phyloP scores from a whole-genome alignment of 64 coral and sea anemone species.

The Astreopora myriophthalma region DNA sequence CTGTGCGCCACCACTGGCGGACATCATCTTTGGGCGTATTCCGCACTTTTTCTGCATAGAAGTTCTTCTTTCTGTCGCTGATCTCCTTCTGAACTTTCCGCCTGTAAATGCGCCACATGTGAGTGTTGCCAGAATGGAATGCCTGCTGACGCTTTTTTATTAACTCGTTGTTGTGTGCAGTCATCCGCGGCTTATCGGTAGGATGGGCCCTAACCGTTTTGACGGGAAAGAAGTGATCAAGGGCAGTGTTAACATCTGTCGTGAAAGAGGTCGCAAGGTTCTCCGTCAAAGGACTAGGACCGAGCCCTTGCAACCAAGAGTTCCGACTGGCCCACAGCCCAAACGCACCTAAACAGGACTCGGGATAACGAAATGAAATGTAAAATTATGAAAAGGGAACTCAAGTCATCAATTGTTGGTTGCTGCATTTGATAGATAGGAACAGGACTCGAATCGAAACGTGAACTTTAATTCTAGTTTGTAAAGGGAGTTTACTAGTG shows the following conservation, averaged over 20 bases:
- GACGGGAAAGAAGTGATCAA: neutral
- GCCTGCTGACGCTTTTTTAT: conserved; percentile 11
- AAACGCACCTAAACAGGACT: no score
- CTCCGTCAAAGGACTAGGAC: no score
- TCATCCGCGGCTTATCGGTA: neutral
- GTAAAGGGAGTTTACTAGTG: no score
- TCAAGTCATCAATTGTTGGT: no score
- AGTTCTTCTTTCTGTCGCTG: neutral
- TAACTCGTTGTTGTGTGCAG: neutral
- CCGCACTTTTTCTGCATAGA: neutral
- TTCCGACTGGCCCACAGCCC: no score
- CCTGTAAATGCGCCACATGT: conserved; percentile 29
- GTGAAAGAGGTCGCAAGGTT: conserved; percentile 11
- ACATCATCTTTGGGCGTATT: conserved; percentile 17
- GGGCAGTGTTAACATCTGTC: neutral
- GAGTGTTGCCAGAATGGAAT: neutral
- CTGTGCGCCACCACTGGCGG: neutral
- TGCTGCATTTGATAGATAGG: no score
- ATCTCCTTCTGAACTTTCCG: neutral
- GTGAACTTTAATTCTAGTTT: no score
- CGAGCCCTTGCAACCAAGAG: no score
- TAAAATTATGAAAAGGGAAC: no score
- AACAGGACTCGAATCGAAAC: no score
- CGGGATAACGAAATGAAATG: no score
- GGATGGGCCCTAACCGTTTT: neutral